A percentile compares a stretch with the other conserved stretches of the same genome.
phyloP scores from a whole-genome alignment of 2,113 vertebrate genomes.

The Phylloscopus trochilus region DNA sequence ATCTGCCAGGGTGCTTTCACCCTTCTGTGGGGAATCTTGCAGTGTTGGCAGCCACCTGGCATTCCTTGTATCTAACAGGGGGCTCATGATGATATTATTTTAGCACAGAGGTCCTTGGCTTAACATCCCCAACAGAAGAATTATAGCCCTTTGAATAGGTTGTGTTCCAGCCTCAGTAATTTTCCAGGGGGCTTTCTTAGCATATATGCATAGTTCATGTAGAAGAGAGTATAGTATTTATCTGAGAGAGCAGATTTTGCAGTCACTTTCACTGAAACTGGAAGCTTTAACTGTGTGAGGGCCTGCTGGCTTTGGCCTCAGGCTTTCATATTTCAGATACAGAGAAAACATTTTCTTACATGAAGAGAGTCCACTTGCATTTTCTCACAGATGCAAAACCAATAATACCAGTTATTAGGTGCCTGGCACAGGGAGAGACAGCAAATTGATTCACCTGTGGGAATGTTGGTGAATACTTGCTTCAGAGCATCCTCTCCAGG shows the following conservation, averaged over 20 bases:
- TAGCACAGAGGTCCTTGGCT: not conserved
- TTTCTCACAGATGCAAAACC: not conserved
- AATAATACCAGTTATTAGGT: not conserved
- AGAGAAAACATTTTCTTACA: not conserved
- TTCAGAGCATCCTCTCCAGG: not conserved
- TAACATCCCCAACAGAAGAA: not conserved
- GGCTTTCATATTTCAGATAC: not conserved
- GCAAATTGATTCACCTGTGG: not conserved
- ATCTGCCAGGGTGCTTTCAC: not conserved
- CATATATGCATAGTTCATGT: not conserved
- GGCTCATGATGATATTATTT: not conserved
- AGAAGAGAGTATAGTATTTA: not conserved
- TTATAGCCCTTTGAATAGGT: not conserved
- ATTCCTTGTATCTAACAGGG: not conserved
- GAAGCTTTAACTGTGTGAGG: not conserved
- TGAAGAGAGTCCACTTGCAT: not conserved
- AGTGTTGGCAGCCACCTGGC: not conserved
- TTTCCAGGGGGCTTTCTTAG: not conserved
- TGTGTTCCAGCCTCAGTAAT: not conserved
- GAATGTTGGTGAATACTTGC: not conserved
- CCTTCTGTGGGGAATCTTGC: fast-evolving
- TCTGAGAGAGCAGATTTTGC: not conserved
- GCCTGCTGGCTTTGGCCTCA: not conserved
- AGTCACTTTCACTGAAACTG: not conserved
- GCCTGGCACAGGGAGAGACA: not conserved